These are phyloP conservation scores for Diplogasteroides magnus DNA, from an alignment of 1,140 invertebrate species.

Conservation along the genomic window DNA sequence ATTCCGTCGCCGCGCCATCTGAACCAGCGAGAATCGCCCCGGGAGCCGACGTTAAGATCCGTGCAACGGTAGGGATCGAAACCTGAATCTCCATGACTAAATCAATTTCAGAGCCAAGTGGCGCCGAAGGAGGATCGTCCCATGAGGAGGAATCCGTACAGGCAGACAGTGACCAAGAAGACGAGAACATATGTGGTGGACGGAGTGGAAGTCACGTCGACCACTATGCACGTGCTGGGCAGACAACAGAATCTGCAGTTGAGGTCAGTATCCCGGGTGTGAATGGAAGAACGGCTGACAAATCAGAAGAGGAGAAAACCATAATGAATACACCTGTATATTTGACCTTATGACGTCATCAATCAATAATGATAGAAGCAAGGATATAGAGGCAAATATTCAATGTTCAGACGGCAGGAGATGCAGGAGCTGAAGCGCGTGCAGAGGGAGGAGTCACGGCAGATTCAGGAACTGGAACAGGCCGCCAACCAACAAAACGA, in stretches of 20 bases:
- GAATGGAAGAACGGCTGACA: constrained; percentile 1
- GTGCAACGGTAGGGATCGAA: background rate
- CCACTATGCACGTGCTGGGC: constrained; percentile 52
- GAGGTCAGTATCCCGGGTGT: constrained; percentile 29
- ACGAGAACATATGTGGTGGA: constrained; percentile 48
- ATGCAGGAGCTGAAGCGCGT: constrained; percentile 51
- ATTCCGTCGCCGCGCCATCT: background rate
- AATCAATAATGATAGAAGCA: no score
- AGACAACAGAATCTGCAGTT: constrained; percentile 46
- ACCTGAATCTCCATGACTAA: no score
- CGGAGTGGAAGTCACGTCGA: constrained; percentile 48
- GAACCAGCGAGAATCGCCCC: background rate
- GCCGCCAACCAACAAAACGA: constrained; percentile 25
- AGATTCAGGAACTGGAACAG: constrained; percentile 30
- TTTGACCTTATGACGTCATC: no score
- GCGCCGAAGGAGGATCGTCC: background rate
- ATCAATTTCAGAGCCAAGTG: background rate
- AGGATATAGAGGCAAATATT: no score
- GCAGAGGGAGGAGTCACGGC: constrained; percentile 50
- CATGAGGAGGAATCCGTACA: constrained; percentile 37
- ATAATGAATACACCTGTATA: no score
- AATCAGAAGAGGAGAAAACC: constrained; percentile 1
- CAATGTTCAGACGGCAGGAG: constrained; percentile 41
- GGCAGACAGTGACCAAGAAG: constrained; percentile 51
- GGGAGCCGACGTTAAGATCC: background rate